A percentile compares a stretch with the other conserved stretches of the same genome.
Evolutionary conservation across 1,140 invertebrate species (phyloP).

Genomic region (Leptinotarsa lineolata): DNA sequence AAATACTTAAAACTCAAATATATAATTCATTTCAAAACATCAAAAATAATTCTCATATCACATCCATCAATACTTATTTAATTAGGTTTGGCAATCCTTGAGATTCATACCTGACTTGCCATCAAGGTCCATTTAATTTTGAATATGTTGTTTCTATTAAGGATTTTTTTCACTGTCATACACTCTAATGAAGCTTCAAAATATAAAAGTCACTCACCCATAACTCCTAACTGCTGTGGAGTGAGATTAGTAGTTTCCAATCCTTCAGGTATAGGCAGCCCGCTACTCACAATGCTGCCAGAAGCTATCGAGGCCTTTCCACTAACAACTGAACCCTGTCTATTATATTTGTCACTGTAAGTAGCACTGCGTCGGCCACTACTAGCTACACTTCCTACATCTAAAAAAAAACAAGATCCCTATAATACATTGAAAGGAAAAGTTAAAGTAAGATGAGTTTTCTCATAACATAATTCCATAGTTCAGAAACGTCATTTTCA

Average conservation of each 20-base stretch:
- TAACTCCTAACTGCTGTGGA: constrained; percentile 70
- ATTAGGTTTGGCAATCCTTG: too few relatives aligned
- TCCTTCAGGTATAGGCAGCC: constrained; percentile 42
- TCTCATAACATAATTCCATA: too few relatives aligned
- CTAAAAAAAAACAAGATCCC: constrained; percentile 36
- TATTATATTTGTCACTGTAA: constrained; percentile 44
- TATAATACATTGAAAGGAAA: too few relatives aligned
- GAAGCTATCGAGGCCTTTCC: constrained; percentile 64
- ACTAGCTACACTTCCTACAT: constrained; percentile 52
- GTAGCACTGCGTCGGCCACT: constrained; percentile 51
- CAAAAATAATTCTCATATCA: too few relatives aligned
- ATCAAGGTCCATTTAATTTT: background rate
- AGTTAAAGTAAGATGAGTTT: too few relatives aligned
- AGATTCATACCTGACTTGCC: background rate
- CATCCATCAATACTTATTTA: too few relatives aligned
- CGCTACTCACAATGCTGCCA: constrained; percentile 57
- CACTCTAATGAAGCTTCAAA: background rate
- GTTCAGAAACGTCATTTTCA: too few relatives aligned
- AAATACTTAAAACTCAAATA: too few relatives aligned
- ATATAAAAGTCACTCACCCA: constrained; percentile 62
- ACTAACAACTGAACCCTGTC: constrained; percentile 48
- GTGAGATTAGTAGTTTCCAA: constrained; percentile 60
- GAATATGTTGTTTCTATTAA: background rate
- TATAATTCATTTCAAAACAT: too few relatives aligned
- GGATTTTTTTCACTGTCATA: too few relatives aligned